Conservation (phyloP, 2,797 vertebrate species). For the Calcarius lapponicus region DNA sequence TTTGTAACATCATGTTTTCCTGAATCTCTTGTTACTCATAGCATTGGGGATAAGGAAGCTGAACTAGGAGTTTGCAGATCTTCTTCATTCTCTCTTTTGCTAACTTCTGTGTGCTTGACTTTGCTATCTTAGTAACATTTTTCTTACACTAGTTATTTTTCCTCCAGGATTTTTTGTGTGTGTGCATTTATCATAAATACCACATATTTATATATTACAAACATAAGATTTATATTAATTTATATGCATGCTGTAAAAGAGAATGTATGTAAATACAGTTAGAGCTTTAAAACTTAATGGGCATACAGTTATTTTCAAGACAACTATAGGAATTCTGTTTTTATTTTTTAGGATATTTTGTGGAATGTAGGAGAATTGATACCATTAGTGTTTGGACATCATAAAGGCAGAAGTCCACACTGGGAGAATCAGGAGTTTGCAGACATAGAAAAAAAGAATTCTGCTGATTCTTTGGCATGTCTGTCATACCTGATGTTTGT, state of each 20-base stretch:
- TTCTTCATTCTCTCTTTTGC: neutral
- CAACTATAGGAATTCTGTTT: neutral
- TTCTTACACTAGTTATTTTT: neutral
- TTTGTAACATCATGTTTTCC: neutral
- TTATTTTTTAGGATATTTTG: slow-evolving; percentile 72
- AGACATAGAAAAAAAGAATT: slow-evolving; percentile 72
- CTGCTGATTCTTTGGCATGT: slow-evolving; percentile 84
- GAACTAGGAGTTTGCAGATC: neutral
- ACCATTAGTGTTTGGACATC: slow-evolving; percentile 67
- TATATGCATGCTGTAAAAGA: neutral
- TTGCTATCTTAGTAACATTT: neutral
- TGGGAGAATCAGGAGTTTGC: slow-evolving; percentile 70
- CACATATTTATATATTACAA: neutral
- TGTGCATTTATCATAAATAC: neutral
- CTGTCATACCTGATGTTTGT: slow-evolving; percentile 93
- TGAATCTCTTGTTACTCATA: neutral
- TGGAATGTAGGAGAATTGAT: slow-evolving; percentile 70
- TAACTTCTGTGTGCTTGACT: neutral
- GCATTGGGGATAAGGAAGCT: neutral
- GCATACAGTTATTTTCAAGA: neutral
- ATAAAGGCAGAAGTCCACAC: slow-evolving; percentile 35
- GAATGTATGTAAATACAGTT: neutral
- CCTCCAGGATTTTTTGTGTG: neutral
- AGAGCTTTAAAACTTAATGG: neutral
- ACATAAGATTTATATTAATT: neutral